Evolutionary conservation across 2,888 invertebrate genomes (phyloP).

Genomic region (Cybosia mesomella): DNA sequence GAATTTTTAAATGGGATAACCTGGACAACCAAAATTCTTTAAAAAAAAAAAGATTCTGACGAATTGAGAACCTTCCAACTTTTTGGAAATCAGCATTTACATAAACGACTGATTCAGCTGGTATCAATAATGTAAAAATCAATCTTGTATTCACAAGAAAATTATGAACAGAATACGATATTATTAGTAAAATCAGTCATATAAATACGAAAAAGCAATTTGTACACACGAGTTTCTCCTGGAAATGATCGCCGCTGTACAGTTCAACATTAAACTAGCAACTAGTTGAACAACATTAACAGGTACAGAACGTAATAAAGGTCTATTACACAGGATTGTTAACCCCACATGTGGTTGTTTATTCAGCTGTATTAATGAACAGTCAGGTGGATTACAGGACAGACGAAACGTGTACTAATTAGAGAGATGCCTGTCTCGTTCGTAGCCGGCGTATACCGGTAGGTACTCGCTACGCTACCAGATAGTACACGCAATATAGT

Average conservation of each 20-base stretch:
- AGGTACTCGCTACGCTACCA: slow-evolving; percentile 23
- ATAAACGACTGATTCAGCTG: background rate
- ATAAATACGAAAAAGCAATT: background rate
- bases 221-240: background rate
- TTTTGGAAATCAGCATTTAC: no score
- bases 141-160: background rate
- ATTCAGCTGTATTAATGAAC: slow-evolving; percentile 67
- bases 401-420: slow-evolving; percentile 68
- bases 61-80: no score
- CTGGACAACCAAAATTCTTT: no score
- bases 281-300: slow-evolving; percentile 36
- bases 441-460: slow-evolving; percentile 18
- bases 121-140: background rate
- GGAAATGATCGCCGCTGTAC: background rate
- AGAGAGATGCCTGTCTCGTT: slow-evolving; percentile 56
- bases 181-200: background rate
- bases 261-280: slow-evolving; percentile 15
- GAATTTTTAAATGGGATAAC: no score
- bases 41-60: no score
- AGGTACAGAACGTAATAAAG: slow-evolving; percentile 43
- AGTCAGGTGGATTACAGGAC: slow-evolving; percentile 67
- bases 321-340: slow-evolving; percentile 54
- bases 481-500: slow-evolving; percentile 30
- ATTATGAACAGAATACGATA: background rate
- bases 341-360: slow-evolving; percentile 59